These are phyloP conservation scores for Steinernema feltiae DNA, from an alignment of 1,140 invertebrate genomes.

Conservation along the genomic window DNA sequence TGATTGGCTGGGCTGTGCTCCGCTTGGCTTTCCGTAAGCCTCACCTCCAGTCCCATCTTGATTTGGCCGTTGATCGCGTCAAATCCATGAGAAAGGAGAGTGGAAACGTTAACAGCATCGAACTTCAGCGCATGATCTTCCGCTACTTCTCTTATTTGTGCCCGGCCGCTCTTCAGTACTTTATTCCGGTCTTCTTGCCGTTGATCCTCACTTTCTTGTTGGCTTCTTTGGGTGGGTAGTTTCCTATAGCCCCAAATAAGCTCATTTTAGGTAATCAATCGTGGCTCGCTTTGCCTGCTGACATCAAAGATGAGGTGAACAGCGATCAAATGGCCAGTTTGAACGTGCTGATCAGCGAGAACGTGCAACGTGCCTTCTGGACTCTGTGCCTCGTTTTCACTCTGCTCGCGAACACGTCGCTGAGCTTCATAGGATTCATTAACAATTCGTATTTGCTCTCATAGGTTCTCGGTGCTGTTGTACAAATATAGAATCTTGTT, in stretches of 20 bases:
- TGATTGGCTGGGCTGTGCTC: not conserved
- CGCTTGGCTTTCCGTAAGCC: not conserved
- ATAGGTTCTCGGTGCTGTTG: not conserved
- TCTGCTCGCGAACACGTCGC: not conserved
- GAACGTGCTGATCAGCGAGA: not conserved
- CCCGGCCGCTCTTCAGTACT: slow-evolving; percentile 13
- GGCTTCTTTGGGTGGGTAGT: not conserved
- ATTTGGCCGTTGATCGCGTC: not conserved
- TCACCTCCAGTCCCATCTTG: slow-evolving; percentile 9
- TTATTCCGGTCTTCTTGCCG: slow-evolving; percentile 5
- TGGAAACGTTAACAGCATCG: slow-evolving; percentile 10
- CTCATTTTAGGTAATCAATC: not conserved
- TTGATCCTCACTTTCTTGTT: not conserved
- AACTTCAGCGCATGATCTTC: slow-evolving; percentile 17
- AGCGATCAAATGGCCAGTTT: slow-evolving; percentile 8
- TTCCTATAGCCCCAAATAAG: not conserved
- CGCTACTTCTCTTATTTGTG: slow-evolving; percentile 18
- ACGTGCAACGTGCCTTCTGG: slow-evolving; percentile 12
- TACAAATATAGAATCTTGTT: no score
- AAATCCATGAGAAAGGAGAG: not conserved
- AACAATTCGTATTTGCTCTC: not conserved
- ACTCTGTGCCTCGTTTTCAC: slow-evolving; percentile 1
- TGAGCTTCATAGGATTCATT: slow-evolving; percentile 7
- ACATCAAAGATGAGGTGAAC: not conserved
- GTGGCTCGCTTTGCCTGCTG: not conserved